Evolutionary conservation across 2,797 vertebrate species (phyloP), one percentile per base, ranked within the genome.

Genomic region (Podarcis siculus): DNA sequence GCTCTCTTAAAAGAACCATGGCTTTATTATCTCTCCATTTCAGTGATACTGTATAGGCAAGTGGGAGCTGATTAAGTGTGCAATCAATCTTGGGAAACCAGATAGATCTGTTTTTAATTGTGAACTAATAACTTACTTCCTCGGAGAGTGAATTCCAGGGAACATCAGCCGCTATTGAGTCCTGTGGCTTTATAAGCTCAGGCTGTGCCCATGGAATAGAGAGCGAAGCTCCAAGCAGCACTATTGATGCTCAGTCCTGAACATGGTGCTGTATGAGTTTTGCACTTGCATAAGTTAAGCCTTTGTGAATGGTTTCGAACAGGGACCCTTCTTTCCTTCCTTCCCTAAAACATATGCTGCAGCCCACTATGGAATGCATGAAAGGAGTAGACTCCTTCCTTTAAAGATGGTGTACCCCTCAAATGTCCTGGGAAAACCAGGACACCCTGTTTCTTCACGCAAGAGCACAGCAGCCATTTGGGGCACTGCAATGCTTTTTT

Each of bases 11-110:
- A 94, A 91, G 94, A 93, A 92, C 95, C 90, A 94, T 93, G 92
- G 93, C 95, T 95, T 94, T 94, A 96, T 95, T 94, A 94, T 95
- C 89, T 93, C 84, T 93, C 87, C 87, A 89, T 95, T 94, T 93
- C 89, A 86, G 79, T 86, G 86, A 82, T 81, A 93, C 92, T 87
- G 37, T 89, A 87, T 92, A 90, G 92, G 89, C 0, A 9, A 92
- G 87, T 0, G 4, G 88, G 2, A 85, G 72, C 91, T 93, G 93
- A 95, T 91, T 89, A 95, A 94, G 92, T 39, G 91, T 86, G 83
- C 4, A 30, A 91, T 93, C 90, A 92, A 93, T 94, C 93, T 90
- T 80, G 82, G 13, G 75, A 88, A 92, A 92, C 89, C 94, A 92
- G 94, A 94, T 90, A 93, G 92, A 87, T 89, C 90, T 30, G 77